Evolutionary conservation across 2,797 vertebrate genomes (phyloP), one percentile per base, ranked within the genome.

Genomic region (Chelon labrosus): DNA sequence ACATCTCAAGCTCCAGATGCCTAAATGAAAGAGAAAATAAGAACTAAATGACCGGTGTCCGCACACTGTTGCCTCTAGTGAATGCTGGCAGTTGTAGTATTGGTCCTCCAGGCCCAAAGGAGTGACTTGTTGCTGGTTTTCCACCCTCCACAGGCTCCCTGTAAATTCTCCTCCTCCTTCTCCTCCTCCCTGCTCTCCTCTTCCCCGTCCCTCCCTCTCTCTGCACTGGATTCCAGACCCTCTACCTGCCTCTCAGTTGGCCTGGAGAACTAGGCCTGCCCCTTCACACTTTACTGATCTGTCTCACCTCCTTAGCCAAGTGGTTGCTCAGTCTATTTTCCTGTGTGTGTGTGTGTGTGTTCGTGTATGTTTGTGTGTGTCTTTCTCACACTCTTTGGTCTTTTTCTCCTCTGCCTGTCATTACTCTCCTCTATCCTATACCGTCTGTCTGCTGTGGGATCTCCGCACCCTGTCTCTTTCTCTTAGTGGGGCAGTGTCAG

Each of bases 401-500:
- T 91, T 85, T 90, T 85, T 90, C 85, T 88, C 89, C 65, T 85
- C 85, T 93, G 84, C 83, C 87, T 87, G 76, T 83, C 41, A 41
- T 82, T 85, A 77, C 73, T 82, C 83, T 85, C 75, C 82, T 69
- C 87, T 82, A 35, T 73, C 66, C 77, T 88, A 57, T 68, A 83
- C 80, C 66, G 68, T 79, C 79, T 87, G 79, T 84, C 82, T 61
- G 66, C 76, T 62, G 62, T 80, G 82, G 89, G 79, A 90, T 82
- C 82, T 79, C 75, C 50, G 66, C 87, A 74, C 75, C 86, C 89
- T 86, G 88, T 89, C 89, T 90, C 94, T 96, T 94, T 94, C 94
- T 95, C 94, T 94, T 95, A 95, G 96, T 95, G 96, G 97, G 96
- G 85, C 95, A 88, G 92, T 97, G 92, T 94, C 96, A 92, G 95